Evolutionary conservation across 2,888 invertebrate species (phyloP), one percentile per base, ranked within the genome.

Genomic region (Apamea crenata): DNA sequence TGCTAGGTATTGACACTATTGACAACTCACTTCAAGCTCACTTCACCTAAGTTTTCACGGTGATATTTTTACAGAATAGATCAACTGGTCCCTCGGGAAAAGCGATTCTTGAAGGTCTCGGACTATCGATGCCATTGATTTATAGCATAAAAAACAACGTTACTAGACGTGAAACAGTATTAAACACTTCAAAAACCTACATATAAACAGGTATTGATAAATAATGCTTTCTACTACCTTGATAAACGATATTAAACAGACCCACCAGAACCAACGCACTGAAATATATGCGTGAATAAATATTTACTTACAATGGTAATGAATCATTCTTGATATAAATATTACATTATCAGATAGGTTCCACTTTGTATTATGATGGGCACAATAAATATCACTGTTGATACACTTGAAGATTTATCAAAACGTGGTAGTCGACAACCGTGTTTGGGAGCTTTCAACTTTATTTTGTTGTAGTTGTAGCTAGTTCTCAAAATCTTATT

Each of bases 311-410:
- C 61, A 71, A 77, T 53, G 12, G 67, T 77, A 74, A 81, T 84
- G 70, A 83, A 84, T 84, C 83, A 74, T 70, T 80, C 81, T 61
- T n/a, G 77, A 77, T 81, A 76, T 73, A 77, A 74, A 80, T 72
- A 77, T 65, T 74, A 18, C 40, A 61, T 36, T 83, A 83, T 68
- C 53, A 66, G 59, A 74, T 72, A 32, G 36, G 72, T 71, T 82
- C 63, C 83, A 83, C 87, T 88, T 81, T 79, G 66, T 80, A 59
- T 72, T 80, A 74, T 75, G 65, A 76, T 32, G 29, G 53, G 36
- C 25, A 65, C 59, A 80, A 66, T 72, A 82, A 83, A 82, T 83
- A 80, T 75, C 40, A 69, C 47, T 73, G 63, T 66, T 71, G 67
- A 81, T 72, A 66, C 29, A 77, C 77, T 82, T 77, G 32, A 36